A percentile compares a stretch with the other conserved stretches of the same genome.
These are phyloP conservation scores for Drosophila arawakana DNA, from an alignment of 1,140 invertebrate genomes.

Conservation along the genomic window DNA sequence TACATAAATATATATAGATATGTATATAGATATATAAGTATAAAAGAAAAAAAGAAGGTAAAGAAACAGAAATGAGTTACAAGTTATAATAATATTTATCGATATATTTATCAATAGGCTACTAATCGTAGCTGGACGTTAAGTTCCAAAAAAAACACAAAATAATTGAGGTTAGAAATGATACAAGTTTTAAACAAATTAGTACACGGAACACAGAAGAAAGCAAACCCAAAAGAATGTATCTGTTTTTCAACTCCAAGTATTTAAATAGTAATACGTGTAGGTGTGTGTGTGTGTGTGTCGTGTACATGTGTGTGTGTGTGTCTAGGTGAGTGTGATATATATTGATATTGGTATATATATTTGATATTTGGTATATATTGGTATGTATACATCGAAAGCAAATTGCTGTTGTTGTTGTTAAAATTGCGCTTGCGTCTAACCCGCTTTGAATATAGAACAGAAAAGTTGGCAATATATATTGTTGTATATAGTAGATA, in stretches of 20 bases:
- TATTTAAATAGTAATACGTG: constrained; percentile 35
- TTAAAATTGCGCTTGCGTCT: constrained; percentile 43
- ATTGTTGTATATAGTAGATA: too few relatives aligned
- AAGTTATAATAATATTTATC: constrained; percentile 54
- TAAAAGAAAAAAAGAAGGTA: constrained; percentile 54
- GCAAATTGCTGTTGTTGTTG: constrained; percentile 60
- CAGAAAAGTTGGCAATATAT: constrained; percentile 34
- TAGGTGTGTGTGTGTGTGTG: constrained; percentile 15
- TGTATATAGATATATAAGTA: constrained; percentile 39
- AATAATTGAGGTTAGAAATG: constrained; percentile 53
- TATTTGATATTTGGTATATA: constrained; percentile 17
- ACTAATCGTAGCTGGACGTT: constrained; percentile 49
- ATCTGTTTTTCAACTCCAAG: constrained; percentile 29
- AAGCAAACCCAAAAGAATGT: constrained; percentile 61
- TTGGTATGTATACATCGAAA: constrained; percentile 73
- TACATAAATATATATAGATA: constrained; percentile 39
- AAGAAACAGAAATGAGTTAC: constrained; percentile 59
- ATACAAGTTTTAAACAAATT: constrained; percentile 36
- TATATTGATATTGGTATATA: constrained; percentile 29
- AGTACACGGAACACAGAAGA: constrained; percentile 49
- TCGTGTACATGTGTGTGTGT: constrained; percentile 18
- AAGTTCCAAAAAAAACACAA: constrained; percentile 53
- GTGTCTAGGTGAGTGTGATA: constrained; percentile 16
- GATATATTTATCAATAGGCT: constrained; percentile 26
- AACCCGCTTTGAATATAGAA: constrained; percentile 37